Percentiles rank a stretch among this genome's conserved stretches.
These are phyloP conservation scores for Charadrius vociferus DNA, from an alignment of 2,113 vertebrate species.

Conservation along the genomic window DNA sequence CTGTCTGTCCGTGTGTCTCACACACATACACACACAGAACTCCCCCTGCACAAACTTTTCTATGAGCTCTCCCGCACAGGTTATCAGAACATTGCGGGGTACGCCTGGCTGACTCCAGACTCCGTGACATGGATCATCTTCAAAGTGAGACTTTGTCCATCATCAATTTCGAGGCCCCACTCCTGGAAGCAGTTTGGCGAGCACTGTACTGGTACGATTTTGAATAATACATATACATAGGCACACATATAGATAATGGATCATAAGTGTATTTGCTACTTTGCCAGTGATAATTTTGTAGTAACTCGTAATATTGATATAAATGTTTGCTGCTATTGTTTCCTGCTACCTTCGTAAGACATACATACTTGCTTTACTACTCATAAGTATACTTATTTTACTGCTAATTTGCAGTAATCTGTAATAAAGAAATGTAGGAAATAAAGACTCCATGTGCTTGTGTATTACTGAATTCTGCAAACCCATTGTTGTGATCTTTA, in stretches of 20 bases:
- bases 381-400: background rate
- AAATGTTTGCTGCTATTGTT: background rate
- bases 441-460: background rate
- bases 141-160: background rate
- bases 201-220: background rate
- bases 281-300: background rate
- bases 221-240: background rate
- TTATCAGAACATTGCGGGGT: background rate
- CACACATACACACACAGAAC: background rate
- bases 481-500: background rate
- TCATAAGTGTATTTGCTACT: background rate
- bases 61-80: background rate
- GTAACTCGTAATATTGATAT: background rate
- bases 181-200: background rate
- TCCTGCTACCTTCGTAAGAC: background rate
- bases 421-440: background rate
- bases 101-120: background rate
- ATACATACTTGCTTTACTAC: background rate
- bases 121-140: rapidly evolving
- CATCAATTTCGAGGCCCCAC: background rate
- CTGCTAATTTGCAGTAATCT: background rate
- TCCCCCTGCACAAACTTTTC: background rate
- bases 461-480: background rate
- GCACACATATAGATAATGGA: background rate
- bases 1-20: background rate